phyloP scores from a whole-genome alignment of 2,797 vertebrate genomes.

The Smutsia temminckii region DNA sequence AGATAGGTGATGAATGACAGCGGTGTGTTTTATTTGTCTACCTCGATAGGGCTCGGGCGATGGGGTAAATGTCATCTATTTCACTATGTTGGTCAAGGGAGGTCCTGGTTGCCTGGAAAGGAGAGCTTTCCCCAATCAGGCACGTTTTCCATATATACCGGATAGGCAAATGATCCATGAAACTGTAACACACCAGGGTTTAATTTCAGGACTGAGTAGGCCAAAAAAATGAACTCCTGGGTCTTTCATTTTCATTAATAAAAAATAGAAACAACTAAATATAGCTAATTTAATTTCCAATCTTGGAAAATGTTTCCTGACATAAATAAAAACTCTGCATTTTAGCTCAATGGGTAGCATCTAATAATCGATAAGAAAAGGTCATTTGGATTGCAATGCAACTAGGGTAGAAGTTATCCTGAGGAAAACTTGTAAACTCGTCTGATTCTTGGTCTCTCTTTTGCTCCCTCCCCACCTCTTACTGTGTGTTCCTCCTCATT shows the following conservation, averaged over 20 bases:
- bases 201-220: background rate
- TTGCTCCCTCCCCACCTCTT: rapidly evolving
- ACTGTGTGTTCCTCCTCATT: background rate
- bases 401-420: background rate
- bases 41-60: background rate
- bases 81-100: background rate
- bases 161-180: background rate
- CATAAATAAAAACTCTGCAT: background rate
- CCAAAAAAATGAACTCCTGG: background rate
- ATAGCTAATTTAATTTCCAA: background rate
- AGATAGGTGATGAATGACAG: background rate
- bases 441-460: background rate
- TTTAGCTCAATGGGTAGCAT: background rate
- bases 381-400: background rate
- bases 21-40: background rate
- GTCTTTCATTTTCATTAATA: slow-evolving; percentile 39
- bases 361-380: background rate
- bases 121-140: background rate
- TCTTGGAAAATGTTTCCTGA: slow-evolving; percentile 9
- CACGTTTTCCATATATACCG: background rate
- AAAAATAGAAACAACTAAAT: background rate
- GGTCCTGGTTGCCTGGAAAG: background rate
- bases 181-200: background rate
- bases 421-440: background rate
- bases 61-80: background rate